These are phyloP conservation scores for Pyrochroa serraticornis DNA, from an alignment of 2,888 invertebrate species.

Conservation along the genomic window DNA sequence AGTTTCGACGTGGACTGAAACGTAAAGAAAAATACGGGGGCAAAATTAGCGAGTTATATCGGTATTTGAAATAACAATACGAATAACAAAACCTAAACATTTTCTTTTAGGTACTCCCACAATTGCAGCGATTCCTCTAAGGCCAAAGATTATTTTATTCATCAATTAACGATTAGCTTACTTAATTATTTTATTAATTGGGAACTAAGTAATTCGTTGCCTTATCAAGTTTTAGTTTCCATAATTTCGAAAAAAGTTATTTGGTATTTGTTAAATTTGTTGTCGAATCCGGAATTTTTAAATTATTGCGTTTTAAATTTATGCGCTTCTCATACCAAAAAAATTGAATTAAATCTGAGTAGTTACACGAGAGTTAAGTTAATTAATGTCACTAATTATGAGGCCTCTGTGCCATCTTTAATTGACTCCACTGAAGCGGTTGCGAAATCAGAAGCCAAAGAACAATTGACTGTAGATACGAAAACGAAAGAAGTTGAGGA, in stretches of 20 bases:
- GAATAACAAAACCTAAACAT: not conserved
- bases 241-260: constrained; percentile 67
- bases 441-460: not conserved
- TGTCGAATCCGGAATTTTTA: constrained; percentile 63
- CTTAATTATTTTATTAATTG: constrained; percentile 69
- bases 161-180: constrained; percentile 63
- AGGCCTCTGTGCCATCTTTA: not conserved
- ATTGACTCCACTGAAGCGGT: not conserved
- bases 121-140: constrained; percentile 54
- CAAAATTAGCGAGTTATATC: constrained; percentile 61
- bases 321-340: constrained; percentile 5
- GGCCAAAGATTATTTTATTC: constrained; percentile 65
- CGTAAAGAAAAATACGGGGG: constrained; percentile 61
- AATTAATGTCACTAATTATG: constrained; percentile 11
- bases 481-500: not conserved
- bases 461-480: not conserved
- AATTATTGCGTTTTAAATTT: constrained; percentile 49
- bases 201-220: constrained; percentile 72
- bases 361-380: constrained; percentile 14
- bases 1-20: constrained; percentile 67
- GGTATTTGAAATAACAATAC: constrained; percentile 40
- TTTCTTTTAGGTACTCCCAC: constrained; percentile 51
- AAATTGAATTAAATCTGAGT: constrained; percentile 3
- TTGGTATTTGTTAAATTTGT: constrained; percentile 58
- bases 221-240: constrained; percentile 67